Conservation (phyloP, 2,797 vertebrate genomes). For the Chromobotia macracanthus region DNA sequence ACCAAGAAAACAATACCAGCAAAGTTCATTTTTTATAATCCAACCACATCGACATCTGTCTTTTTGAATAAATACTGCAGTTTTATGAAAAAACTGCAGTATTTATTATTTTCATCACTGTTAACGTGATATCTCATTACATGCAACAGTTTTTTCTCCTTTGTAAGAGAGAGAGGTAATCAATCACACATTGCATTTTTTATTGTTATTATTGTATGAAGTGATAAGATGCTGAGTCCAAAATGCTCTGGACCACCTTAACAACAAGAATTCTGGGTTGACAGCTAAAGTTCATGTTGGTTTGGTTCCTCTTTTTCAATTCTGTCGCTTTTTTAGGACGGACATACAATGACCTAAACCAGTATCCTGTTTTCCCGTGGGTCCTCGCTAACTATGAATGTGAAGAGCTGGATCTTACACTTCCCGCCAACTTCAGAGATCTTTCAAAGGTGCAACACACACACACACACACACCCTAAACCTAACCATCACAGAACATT, state of each 20-base stretch:
- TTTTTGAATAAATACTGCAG: too few species aligned
- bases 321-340: constrained; percentile 79
- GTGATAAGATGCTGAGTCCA: not conserved
- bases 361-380: constrained; percentile 97
- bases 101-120: constrained; percentile 13
- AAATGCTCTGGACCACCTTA: not conserved
- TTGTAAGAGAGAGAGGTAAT: not conserved
- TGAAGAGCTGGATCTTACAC: constrained; percentile 92
- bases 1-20: constrained; percentile 14
- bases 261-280: not conserved
- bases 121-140: not conserved
- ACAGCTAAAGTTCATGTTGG: constrained; percentile 33
- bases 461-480: not conserved
- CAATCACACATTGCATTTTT: not conserved
- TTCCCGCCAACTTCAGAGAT: constrained; percentile 97
- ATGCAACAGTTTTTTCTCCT: not conserved
- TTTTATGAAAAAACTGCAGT: too few species aligned
- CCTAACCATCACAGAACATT: too few species aligned
- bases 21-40: not conserved
- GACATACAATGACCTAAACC: constrained; percentile 96
- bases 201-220: not conserved
- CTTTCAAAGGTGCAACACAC: constrained; percentile 90
- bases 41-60: constrained; percentile 32
- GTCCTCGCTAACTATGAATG: constrained; percentile 98
- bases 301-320: not conserved